Conservation (phyloP, 2,888 invertebrate species). For the Amphimallon solstitiale region DNA sequence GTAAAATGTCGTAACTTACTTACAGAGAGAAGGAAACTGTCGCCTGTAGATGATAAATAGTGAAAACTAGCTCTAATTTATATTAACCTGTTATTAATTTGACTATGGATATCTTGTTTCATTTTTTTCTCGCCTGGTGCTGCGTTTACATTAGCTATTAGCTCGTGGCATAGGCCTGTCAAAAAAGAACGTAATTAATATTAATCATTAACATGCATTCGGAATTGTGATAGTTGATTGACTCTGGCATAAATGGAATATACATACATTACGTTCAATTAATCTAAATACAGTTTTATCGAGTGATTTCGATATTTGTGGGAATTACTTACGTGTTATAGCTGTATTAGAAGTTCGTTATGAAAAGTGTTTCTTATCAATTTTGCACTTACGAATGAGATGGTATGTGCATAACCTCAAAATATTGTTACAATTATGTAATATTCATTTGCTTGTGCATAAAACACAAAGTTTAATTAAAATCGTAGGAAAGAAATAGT, state of each 20-base stretch:
- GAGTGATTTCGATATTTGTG: too few species aligned
- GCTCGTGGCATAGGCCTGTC: conserved; percentile 3
- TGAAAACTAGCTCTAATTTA: conserved; percentile 25
- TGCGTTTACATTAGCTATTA: background rate
- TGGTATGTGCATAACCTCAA: too few species aligned
- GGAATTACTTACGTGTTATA: too few species aligned
- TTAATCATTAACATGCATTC: conserved; percentile 14
- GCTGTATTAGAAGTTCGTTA: too few species aligned
- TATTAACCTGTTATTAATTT: conserved; percentile 26
- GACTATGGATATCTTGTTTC: conserved; percentile 25
- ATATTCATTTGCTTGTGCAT: too few species aligned
- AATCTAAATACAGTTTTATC: background rate
- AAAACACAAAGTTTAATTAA: too few species aligned
- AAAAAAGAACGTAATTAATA: conserved; percentile 25
- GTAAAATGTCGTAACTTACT: conserved; percentile 12
- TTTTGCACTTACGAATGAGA: too few species aligned
- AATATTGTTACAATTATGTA: too few species aligned
- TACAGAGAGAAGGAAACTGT: background rate
- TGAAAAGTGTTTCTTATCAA: too few species aligned
- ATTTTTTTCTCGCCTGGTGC: conserved; percentile 12
- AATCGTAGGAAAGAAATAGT: too few species aligned
- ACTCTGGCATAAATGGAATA: conserved; percentile 15
- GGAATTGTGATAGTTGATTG: background rate
- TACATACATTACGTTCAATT: background rate
- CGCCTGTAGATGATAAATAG: conserved; percentile 29